Percentiles rank a stretch among this genome's conserved stretches.
phyloP scores from a whole-genome alignment of 2,113 vertebrate species.

The Sitta europaea region DNA sequence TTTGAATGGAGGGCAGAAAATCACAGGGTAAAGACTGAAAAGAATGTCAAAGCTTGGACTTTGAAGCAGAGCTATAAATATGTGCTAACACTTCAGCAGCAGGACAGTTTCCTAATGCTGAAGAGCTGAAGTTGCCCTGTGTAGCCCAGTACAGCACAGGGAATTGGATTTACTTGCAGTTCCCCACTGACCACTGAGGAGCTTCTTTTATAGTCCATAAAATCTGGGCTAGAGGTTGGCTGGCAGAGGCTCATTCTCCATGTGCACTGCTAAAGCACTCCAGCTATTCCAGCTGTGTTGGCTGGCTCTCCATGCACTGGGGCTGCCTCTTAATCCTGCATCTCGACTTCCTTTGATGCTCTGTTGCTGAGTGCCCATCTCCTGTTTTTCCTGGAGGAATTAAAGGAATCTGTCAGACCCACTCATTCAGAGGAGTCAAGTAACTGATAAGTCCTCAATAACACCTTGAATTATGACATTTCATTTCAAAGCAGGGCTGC shows the following conservation, averaged over 20 bases:
- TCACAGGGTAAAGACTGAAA: background rate
- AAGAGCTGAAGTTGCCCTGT: background rate
- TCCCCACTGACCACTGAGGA: background rate
- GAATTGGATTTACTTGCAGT: background rate
- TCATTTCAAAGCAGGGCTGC: constrained; percentile 35
- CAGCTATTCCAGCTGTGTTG: background rate
- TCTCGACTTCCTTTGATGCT: background rate
- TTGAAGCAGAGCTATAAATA: background rate
- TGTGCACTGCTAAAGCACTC: background rate
- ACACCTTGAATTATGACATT: constrained; percentile 22
- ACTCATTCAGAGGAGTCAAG: background rate
- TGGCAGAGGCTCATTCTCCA: background rate
- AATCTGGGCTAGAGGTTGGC: background rate
- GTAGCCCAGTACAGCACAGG: background rate
- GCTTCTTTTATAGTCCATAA: background rate
- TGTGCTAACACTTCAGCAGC: background rate
- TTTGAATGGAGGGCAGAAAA: constrained; percentile 30
- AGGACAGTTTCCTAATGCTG: background rate
- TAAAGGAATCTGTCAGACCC: background rate
- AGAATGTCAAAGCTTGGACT: background rate
- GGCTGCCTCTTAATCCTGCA: background rate
- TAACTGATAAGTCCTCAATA: constrained; percentile 37
- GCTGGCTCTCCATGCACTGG: background rate
- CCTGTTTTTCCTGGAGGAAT: background rate
- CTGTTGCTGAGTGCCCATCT: background rate